Evolutionary conservation across 2,797 vertebrate species (phyloP).

Genomic region (Aotus griseimembra): DNA sequence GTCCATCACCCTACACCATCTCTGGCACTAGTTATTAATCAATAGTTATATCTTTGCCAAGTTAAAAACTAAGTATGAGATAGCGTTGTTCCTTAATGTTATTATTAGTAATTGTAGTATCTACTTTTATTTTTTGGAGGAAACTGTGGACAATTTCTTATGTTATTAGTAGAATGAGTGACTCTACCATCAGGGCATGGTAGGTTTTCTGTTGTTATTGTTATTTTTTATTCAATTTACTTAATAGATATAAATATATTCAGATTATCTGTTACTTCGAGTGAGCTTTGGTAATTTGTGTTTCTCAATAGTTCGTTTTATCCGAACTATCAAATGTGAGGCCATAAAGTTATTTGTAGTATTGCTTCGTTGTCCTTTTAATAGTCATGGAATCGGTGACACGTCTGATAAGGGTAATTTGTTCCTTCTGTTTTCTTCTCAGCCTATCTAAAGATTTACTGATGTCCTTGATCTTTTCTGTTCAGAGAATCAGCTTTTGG

Average conservation of each 20-base stretch:
- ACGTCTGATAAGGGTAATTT: background rate
- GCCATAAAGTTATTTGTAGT: background rate
- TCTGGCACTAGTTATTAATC: background rate
- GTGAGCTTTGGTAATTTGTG: background rate
- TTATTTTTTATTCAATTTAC: background rate
- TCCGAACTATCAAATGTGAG: background rate
- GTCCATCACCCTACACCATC: accelerated
- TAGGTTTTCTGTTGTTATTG: background rate
- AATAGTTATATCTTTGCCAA: background rate
- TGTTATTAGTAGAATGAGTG: background rate
- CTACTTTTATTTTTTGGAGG: background rate
- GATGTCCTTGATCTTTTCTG: background rate
- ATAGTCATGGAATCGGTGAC: background rate
- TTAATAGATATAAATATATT: background rate
- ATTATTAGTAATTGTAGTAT: background rate
- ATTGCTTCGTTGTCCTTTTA: background rate
- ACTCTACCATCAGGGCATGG: background rate
- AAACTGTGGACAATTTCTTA: background rate
- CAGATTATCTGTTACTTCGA: background rate
- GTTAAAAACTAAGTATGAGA: background rate
- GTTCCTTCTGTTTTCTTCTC: background rate
- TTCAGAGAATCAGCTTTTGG: background rate
- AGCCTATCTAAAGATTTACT: background rate
- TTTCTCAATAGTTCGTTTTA: background rate
- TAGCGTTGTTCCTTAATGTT: background rate